Conservation (phyloP, 2,888 invertebrate genomes). For the Thysanoteuthis rhombus region DNA sequence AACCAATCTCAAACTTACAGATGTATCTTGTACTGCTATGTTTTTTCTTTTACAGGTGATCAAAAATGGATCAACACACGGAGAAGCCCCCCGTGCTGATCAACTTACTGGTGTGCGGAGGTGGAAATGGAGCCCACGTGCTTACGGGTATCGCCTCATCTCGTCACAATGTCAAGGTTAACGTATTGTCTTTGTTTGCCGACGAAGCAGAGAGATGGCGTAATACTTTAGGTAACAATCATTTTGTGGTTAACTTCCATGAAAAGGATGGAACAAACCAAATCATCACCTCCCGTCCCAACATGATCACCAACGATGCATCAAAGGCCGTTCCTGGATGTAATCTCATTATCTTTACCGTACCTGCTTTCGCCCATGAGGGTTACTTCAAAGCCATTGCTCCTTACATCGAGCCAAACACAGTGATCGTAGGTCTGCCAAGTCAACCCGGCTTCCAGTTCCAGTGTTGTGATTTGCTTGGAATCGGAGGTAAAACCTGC, state of each 20-base stretch:
- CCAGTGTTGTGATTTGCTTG: constrained; percentile 47
- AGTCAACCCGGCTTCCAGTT: constrained; percentile 59
- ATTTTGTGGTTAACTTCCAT: constrained; percentile 39
- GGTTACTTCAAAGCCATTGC: constrained; percentile 52
- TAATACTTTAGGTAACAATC: constrained; percentile 40
- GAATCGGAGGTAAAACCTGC: constrained; percentile 36
- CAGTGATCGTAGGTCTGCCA: constrained; percentile 54
- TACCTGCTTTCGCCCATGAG: constrained; percentile 55
- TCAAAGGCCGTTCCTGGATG: constrained; percentile 46
- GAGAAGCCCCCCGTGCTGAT: background rate
- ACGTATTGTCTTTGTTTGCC: constrained; percentile 49
- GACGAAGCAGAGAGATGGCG: constrained; percentile 58
- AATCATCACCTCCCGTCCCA: constrained; percentile 37
- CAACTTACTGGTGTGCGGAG: constrained; percentile 49
- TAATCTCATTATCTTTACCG: constrained; percentile 51
- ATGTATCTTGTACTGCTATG: background rate
- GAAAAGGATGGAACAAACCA: constrained; percentile 32
- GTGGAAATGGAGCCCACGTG: constrained; percentile 60
- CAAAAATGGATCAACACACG: background rate
- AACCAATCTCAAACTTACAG: too few relatives aligned
- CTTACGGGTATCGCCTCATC: constrained; percentile 48
- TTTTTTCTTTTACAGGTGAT: background rate
- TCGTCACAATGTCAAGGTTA: too few relatives aligned
- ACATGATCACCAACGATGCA: constrained; percentile 46
- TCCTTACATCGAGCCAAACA: constrained; percentile 48